Percentiles rank a stretch among this genome's conserved stretches.
Evolutionary conservation across 2,888 invertebrate species (phyloP).

Genomic region (Nomada lathburiana): DNA sequence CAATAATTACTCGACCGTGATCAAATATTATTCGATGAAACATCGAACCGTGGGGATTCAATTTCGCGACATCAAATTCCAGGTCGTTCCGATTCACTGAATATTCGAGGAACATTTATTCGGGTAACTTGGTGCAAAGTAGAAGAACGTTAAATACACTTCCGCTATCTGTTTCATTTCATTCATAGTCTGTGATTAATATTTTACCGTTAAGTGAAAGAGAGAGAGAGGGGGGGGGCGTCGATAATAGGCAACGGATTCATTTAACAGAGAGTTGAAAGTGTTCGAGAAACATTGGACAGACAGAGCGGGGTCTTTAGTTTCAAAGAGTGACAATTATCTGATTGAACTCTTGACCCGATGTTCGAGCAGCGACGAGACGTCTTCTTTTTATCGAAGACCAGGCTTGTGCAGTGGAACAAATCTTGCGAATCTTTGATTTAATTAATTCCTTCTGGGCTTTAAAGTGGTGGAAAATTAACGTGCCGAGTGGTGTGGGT

Average conservation of each 20-base stretch:
- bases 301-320: conserved; percentile 4
- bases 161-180: background rate
- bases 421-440: conserved; percentile 50
- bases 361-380: conserved; percentile 13
- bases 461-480: conserved; percentile 39
- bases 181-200: conserved; percentile 13
- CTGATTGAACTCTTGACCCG: conserved; percentile 59
- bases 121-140: background rate
- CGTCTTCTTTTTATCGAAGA: conserved; percentile 16
- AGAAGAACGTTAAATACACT: background rate
- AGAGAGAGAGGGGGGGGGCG: background rate
- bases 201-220: background rate
- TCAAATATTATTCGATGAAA: too few relatives aligned
- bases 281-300: background rate
- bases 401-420: conserved; percentile 6
- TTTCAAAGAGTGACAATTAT: conserved; percentile 51
- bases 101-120: background rate
- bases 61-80: too few relatives aligned
- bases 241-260: conserved; percentile 31
- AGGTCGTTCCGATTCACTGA: too few relatives aligned
- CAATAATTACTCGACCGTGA: too few relatives aligned
- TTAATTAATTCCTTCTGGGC: conserved; percentile 62
- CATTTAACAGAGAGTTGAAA: conserved; percentile 15
- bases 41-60: too few relatives aligned
- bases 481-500: conserved; percentile 10